These are phyloP conservation scores for Eupithecia subfuscata DNA, from an alignment of 2,888 invertebrate genomes.

Conservation along the genomic window DNA sequence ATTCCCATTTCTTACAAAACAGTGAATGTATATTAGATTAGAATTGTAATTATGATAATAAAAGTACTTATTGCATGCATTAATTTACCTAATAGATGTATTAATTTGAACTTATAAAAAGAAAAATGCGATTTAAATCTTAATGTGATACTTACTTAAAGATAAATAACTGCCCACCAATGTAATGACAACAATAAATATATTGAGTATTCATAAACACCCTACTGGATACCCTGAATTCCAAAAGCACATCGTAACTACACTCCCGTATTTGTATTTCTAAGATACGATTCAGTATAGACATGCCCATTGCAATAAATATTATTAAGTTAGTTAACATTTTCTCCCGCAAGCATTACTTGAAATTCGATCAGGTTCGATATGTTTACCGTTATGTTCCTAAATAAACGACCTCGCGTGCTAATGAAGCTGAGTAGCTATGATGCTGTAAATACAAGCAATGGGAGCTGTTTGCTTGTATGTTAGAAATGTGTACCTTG, in stretches of 20 bases:
- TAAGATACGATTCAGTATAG: conserved; percentile 30
- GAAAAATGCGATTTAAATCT: too few species aligned
- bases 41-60: too few species aligned
- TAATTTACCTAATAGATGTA: too few species aligned
- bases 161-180: too few species aligned
- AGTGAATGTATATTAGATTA: too few species aligned
- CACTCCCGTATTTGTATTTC: conserved; percentile 32
- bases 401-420: conserved; percentile 63
- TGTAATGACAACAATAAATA: too few species aligned
- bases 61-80: too few species aligned
- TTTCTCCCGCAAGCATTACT: conserved; percentile 62
- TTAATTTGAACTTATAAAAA: too few species aligned
- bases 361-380: conserved; percentile 72
- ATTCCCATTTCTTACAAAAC: too few species aligned
- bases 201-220: background rate
- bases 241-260: conserved; percentile 20
- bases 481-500: conserved; percentile 21
- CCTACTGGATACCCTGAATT: conserved; percentile 8
- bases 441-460: conserved; percentile 38
- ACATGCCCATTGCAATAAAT: conserved; percentile 50
- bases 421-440: conserved; percentile 65
- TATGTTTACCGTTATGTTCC: conserved; percentile 56
- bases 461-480: conserved; percentile 20
- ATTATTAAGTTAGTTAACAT: conserved; percentile 55
- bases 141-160: too few species aligned